Base-by-base conservation (phyloP, 2,113 vertebrate species). In the Apeltes quadracus region DNA sequence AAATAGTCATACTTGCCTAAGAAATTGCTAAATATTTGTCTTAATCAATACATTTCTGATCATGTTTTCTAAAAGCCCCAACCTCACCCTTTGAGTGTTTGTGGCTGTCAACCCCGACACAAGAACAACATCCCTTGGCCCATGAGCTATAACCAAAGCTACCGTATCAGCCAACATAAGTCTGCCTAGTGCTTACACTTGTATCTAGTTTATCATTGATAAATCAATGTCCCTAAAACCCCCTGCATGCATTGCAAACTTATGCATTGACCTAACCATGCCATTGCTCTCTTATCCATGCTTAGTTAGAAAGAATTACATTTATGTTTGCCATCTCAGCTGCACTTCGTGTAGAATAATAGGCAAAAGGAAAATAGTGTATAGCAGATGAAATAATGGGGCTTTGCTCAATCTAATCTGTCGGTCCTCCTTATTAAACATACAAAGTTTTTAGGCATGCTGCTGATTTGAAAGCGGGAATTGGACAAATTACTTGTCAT, bases 51-150 rank as follows among this genome's bases (percentile, higher is more conserved):
- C 0, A 9, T 25, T 25, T 55, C n/a, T n/a, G n/a, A n/a, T n/a
- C n/a, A n/a, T n/a, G 29, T 29, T 29, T 29, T 29, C 29, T 41
- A 25, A 27, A 23, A n/a, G 7, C 16, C 8, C 20, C 23, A 34
- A 2, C 22, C 57, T 43, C 11, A n/a, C 6, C 44, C 11, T 16
- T 36, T 57, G 22, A 74, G 23, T 69, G 38, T 62, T 46, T 72
- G 50, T 54, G 76, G 12, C 63, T 73, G 39, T 84, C 54, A 77
- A 85, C 83, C 79, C 84, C 73, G 55, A 64, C 61, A 25, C 73
- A 46, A 23, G 69, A 84, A 85, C 81, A 81, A 77, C 69, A 73
- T 54, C 63, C 74, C 23, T 85, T 81, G 72, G 83, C 87, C 77
- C 71, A 71, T 74, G 76, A 73, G 75, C 59, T 11, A 25, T 79